These are phyloP conservation scores for Cossypha caffra DNA, from an alignment of 2,797 vertebrate species.

Conservation along the genomic window DNA sequence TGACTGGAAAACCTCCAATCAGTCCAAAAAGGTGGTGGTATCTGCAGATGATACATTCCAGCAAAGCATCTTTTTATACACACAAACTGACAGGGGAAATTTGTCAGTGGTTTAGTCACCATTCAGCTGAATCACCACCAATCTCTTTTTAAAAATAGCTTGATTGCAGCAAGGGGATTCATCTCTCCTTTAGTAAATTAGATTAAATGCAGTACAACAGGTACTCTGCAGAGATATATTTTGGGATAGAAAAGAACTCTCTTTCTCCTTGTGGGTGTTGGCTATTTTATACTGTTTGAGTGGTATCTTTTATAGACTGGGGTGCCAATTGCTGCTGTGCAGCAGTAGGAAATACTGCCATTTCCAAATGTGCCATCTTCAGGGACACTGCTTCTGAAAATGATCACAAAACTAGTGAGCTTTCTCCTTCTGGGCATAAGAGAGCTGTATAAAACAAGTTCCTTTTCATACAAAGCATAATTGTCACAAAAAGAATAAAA, in stretches of 20 bases:
- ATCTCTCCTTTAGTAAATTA: background rate
- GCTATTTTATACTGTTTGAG: background rate
- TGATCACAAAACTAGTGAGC: background rate
- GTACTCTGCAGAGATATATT: conserved; percentile 1
- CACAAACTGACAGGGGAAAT: background rate
- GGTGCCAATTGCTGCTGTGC: background rate
- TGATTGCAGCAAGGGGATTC: background rate
- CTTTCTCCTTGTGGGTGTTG: background rate
- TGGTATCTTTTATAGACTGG: background rate
- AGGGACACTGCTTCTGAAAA: background rate
- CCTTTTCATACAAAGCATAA: background rate
- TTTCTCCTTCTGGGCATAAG: background rate
- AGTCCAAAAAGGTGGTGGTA: background rate
- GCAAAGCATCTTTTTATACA: conserved; percentile 24
- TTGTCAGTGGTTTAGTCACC: conserved; percentile 44
- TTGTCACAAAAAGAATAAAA: background rate
- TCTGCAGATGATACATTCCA: conserved; percentile 3
- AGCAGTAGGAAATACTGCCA: background rate
- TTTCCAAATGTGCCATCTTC: background rate
- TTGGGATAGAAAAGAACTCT: background rate
- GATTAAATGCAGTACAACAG: background rate
- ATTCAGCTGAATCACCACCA: conserved; percentile 38
- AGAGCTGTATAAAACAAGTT: background rate
- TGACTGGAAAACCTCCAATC: background rate
- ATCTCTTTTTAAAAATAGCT: conserved; percentile 14